These are phyloP conservation scores for Ecliptopera silaceata DNA, from an alignment of 2,888 invertebrate species.

Conservation along the genomic window DNA sequence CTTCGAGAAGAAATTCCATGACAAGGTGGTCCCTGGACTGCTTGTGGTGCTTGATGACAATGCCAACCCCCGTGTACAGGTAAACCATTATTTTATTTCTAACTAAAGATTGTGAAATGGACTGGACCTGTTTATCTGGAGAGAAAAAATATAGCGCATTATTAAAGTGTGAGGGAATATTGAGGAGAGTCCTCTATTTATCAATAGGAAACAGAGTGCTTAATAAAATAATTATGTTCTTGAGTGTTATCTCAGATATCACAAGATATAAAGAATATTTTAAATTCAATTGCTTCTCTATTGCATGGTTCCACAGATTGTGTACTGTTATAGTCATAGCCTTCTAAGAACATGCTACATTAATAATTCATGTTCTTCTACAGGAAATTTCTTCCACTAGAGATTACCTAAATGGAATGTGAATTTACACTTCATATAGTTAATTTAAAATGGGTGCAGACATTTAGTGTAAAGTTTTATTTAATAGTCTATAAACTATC, in stretches of 20 bases:
- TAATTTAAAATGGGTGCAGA: background rate
- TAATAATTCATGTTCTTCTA: slow-evolving; percentile 6
- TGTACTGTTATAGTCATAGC: slow-evolving; percentile 13
- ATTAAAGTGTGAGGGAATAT: too few species aligned
- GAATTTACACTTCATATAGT: slow-evolving; percentile 7
- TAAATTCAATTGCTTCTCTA: too few species aligned
- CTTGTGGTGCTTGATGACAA: slow-evolving; percentile 95
- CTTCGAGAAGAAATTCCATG: slow-evolving; percentile 99
- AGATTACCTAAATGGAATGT: background rate
- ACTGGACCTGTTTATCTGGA: too few species aligned
- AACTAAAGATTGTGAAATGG: too few species aligned
- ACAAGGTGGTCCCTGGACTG: slow-evolving; percentile 95
- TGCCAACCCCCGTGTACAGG: slow-evolving; percentile 96
- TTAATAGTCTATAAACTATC: slow-evolving; percentile 2
- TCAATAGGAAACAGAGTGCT: too few species aligned
- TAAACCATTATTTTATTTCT: slow-evolving; percentile 57
- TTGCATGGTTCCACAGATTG: slow-evolving; percentile 18
- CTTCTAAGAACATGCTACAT: slow-evolving; percentile 26
- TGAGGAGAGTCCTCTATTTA: too few species aligned
- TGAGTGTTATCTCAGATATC: too few species aligned
- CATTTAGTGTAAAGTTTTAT: background rate
- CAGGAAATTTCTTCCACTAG: slow-evolving; percentile 1
- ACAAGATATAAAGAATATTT: too few species aligned
- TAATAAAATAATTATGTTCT: too few species aligned
- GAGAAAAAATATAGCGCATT: too few species aligned